These are phyloP conservation scores for Sebastes cheni DNA, from an alignment of 2,797 vertebrate species.

Conservation along the genomic window DNA sequence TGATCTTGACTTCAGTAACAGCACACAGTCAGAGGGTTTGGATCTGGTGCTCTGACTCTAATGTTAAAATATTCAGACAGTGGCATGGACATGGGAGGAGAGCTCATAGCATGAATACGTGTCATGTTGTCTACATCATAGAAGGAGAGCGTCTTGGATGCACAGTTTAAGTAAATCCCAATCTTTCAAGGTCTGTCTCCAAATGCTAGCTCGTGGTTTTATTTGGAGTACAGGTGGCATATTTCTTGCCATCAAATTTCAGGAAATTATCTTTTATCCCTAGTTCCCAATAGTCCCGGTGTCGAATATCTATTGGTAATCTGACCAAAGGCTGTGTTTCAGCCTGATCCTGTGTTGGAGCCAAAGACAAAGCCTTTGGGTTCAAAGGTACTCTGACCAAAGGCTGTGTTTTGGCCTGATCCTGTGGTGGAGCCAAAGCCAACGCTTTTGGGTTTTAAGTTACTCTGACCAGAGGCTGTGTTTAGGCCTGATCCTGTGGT, in stretches of 20 bases:
- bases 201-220: background rate
- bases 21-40: constrained; percentile 28
- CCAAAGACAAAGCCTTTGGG: constrained; percentile 54
- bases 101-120: background rate
- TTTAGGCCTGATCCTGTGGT: rapidly evolving
- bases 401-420: background rate
- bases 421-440: background rate
- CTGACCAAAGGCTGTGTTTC: constrained; percentile 8
- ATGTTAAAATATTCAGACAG: constrained; percentile 26
- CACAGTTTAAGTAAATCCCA: constrained; percentile 60
- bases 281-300: constrained; percentile 54
- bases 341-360: background rate
- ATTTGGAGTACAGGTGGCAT: background rate
- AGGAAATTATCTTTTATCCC: constrained; percentile 40
- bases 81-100: background rate
- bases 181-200: constrained; percentile 33
- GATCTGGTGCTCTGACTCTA: background rate
- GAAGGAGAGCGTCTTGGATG: constrained; percentile 45
- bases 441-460: rapidly evolving
- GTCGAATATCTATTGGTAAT: constrained; percentile 40
- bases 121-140: constrained; percentile 62
- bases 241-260: background rate
- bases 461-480: rapidly evolving
- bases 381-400: rapidly evolving
- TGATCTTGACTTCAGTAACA: constrained; percentile 35